Conservation (phyloP, 2,888 invertebrate species). For the Heliothis peltigera region DNA sequence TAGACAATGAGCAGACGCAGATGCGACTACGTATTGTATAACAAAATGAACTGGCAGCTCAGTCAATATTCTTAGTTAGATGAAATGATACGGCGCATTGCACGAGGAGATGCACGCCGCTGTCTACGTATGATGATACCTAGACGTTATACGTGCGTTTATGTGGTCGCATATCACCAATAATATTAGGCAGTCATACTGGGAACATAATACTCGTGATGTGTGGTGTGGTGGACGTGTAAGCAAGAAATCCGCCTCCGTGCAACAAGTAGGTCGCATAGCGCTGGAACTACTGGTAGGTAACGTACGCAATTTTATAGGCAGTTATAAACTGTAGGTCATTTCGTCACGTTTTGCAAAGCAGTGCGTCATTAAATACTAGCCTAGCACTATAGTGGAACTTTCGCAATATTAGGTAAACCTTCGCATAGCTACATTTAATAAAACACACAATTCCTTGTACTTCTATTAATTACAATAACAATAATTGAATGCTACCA, state of each 20-base stretch:
- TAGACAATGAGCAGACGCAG: too few species aligned
- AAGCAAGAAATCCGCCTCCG: constrained; percentile 18
- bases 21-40: too few species aligned
- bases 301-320: constrained; percentile 50
- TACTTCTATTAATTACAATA: constrained; percentile 67
- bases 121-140: not conserved
- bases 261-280: constrained; percentile 47
- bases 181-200: constrained; percentile 7
- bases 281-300: constrained; percentile 26
- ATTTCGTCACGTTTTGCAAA: constrained; percentile 60
- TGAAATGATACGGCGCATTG: not conserved
- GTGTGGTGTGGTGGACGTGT: too few species aligned
- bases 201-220: not conserved
- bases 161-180: constrained; percentile 21
- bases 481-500: constrained; percentile 64
- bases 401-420: constrained; percentile 34
- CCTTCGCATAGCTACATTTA: constrained; percentile 39
- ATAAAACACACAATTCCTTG: constrained; percentile 57
- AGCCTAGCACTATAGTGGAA: constrained; percentile 10
- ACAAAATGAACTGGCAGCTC: not conserved
- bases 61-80: not conserved
- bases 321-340: constrained; percentile 35
- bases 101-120: not conserved
- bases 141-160: constrained; percentile 4
- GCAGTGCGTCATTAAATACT: constrained; percentile 52